A percentile compares a stretch with the other conserved stretches of the same genome.
These are phyloP conservation scores for Carcharodon carcharias DNA, from an alignment of 2,797 vertebrate species.

Conservation along the genomic window DNA sequence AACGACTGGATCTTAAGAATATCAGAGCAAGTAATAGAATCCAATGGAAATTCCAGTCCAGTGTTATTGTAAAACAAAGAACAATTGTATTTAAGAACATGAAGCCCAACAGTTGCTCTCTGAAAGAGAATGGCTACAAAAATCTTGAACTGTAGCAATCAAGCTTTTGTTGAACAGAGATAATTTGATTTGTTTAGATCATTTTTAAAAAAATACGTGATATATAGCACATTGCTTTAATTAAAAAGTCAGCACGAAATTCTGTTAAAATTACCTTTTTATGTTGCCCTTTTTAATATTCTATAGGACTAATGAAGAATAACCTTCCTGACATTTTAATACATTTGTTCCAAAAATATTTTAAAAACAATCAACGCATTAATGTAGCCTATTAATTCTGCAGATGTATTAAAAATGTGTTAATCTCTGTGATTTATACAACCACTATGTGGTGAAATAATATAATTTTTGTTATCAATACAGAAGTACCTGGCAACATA, in stretches of 20 bases:
- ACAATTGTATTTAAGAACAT: not conserved
- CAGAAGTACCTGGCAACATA: not conserved
- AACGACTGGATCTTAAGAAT: not conserved
- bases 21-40: not conserved
- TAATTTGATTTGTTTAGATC: not conserved
- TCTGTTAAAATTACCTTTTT: not conserved
- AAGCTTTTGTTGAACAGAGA: not conserved
- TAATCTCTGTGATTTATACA: not conserved
- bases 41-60: not conserved
- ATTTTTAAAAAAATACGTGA: not conserved
- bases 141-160: not conserved
- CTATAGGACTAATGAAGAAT: not conserved
- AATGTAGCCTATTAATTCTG: constrained; percentile 11
- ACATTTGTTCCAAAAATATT: not conserved
- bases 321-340: not conserved
- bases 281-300: not conserved
- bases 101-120: not conserved
- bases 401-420: not conserved
- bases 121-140: not conserved
- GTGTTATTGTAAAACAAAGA: not conserved
- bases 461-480: not conserved
- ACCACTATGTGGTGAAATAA: not conserved
- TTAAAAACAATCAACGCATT: not conserved
- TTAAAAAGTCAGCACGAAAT: not conserved
- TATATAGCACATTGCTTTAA: not conserved